phyloP scores from a whole-genome alignment of 2,888 invertebrate genomes.

The Sminthurides aquaticus region DNA sequence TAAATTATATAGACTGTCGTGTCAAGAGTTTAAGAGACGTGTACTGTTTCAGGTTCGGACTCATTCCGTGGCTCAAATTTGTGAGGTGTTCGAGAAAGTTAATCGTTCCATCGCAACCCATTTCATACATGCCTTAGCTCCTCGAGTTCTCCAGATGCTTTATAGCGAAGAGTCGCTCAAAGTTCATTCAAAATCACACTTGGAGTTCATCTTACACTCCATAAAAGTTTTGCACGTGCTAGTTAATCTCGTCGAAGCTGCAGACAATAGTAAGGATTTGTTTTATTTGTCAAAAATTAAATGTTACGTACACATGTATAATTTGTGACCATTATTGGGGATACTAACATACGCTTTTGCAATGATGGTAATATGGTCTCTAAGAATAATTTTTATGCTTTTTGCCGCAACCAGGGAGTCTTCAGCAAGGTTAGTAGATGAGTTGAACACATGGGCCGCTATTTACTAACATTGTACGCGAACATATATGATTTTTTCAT shows the following conservation, averaged over 20 bases:
- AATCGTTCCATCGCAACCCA: conserved; percentile 64
- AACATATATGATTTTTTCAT: too few relatives aligned
- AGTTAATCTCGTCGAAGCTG: conserved; percentile 62
- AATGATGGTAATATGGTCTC: too few relatives aligned
- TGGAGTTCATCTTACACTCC: conserved; percentile 64
- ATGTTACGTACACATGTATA: neutral
- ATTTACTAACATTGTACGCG: too few relatives aligned
- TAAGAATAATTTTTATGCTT: conserved; percentile 3
- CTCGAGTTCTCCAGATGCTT: conserved; percentile 67
- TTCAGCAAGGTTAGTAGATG: conserved; percentile 51
- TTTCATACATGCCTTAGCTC: conserved; percentile 73
- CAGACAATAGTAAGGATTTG: too few relatives aligned
- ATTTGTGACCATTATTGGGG: neutral
- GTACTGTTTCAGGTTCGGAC: conserved; percentile 56
- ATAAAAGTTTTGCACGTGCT: conserved; percentile 37
- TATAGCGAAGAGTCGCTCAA: conserved; percentile 58
- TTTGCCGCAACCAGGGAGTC: neutral
- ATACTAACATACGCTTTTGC: conserved; percentile 30
- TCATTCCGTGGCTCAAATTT: conserved; percentile 70
- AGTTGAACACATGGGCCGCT: neutral
- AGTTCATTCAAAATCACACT: conserved; percentile 59
- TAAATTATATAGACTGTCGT: neutral
- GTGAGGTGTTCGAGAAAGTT: conserved; percentile 66
- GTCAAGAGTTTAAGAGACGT: too few relatives aligned
- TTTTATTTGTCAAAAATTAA: too few relatives aligned